Base-by-base conservation (phyloP, 2,113 vertebrate species). In the Capreolus pygargus region DNA sequence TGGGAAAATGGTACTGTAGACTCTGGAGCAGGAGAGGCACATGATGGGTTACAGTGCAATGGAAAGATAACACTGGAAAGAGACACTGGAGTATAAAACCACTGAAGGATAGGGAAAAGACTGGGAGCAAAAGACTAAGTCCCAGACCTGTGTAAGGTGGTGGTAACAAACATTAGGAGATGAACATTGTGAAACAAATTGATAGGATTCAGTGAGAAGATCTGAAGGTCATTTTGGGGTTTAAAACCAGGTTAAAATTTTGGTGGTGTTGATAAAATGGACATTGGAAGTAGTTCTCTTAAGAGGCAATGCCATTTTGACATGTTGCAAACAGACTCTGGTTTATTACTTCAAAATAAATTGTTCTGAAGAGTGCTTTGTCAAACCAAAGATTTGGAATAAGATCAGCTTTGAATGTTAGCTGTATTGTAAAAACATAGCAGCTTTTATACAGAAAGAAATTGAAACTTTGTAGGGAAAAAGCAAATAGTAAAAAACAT, bases 311-410 rank as follows among this genome's bases (percentile, higher is more conserved):
- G n/a, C 39, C 86, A 39, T 81, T 81, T 92, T 81, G 61, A 43
- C 7, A 84, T 76, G 30, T 95, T 96, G 60, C 43, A 86, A 30
- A 86, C 55, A 87, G 10, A 85, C 50, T 54, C 57, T 76, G 81
- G 36, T 95, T 95, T 36, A 30, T 81, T 97, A 91, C 60, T 79
- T 96, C 57, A 14, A 95, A 97, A 83, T 86, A n/a, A 79, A 79
- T 67, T 92, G n/a, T 90, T 96, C 43, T 96, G 76, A 92, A 95
- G 45, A 95, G 84, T 85, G 12, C 25, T 96, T 94, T 89, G 58
- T 76, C 54, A 67, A 58, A 33, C n/a, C 7, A 57, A 81, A 89
- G 86, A 79, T 94, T 91, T 89, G 94, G 47, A 79, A n/a, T 28
- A 52, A 89, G 81, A 79, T 70, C 33, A 88, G 39, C 83, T 21